Conservation (phyloP, 2,113 vertebrate species). For the Cyprinodon brontotheroides region DNA sequence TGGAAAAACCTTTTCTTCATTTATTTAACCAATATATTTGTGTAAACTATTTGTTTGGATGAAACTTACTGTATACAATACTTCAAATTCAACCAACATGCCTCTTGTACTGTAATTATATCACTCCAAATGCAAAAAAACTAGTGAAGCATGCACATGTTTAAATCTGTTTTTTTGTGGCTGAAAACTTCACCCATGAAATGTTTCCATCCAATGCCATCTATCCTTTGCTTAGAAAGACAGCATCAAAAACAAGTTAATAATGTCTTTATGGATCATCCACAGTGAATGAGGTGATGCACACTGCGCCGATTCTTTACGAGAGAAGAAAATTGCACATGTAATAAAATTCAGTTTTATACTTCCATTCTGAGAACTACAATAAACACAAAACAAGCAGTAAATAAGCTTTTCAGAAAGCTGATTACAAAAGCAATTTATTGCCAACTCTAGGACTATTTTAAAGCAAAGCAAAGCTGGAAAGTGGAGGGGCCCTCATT, state of each 20-base stretch:
- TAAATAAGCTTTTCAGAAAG: slow-evolving; percentile 87
- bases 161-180: neutral
- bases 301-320: slow-evolving; percentile 63
- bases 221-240: slow-evolving; percentile 52
- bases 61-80: neutral
- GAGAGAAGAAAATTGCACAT: slow-evolving; percentile 80
- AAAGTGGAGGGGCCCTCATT: slow-evolving; percentile 65
- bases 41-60: neutral
- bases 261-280: slow-evolving; percentile 72
- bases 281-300: slow-evolving; percentile 72
- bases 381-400: slow-evolving; percentile 85
- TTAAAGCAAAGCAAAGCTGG: slow-evolving; percentile 69
- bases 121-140: neutral
- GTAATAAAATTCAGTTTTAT: slow-evolving; percentile 85
- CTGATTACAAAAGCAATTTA: slow-evolving; percentile 86
- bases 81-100: neutral
- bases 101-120: neutral
- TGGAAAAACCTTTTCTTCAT: neutral
- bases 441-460: slow-evolving; percentile 79
- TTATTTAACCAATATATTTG: neutral
- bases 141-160: neutral
- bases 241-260: slow-evolving; percentile 68
- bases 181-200: slow-evolving; percentile 33
- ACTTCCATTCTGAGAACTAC: slow-evolving; percentile 82
- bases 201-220: slow-evolving; percentile 33